Evolutionary conservation across 1,140 invertebrate species (phyloP).

Genomic region (Papilio xuthus): DNA sequence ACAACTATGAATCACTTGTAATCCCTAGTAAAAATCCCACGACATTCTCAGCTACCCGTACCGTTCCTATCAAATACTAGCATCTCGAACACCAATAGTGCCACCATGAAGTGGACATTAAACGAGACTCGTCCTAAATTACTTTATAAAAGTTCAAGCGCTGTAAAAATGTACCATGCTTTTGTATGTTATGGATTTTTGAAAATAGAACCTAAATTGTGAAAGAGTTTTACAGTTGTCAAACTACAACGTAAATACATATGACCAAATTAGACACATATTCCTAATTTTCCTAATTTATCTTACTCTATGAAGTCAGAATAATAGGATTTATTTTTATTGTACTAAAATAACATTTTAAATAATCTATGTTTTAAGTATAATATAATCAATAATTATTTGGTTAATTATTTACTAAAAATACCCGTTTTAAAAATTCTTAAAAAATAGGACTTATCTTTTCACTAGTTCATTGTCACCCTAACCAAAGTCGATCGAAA

Average conservation of each 20-base stretch:
- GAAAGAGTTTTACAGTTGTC: neutral
- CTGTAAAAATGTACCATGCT: neutral
- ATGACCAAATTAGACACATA: neutral
- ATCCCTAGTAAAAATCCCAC: slow-evolving; percentile 41
- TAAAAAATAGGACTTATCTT: neutral
- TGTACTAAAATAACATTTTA: too few species aligned
- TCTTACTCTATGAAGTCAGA: neutral
- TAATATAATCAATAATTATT: too few species aligned
- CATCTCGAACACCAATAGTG: neutral
- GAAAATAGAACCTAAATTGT: neutral
- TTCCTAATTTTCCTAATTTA: neutral
- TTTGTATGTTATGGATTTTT: neutral
- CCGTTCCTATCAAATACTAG: slow-evolving; percentile 34
- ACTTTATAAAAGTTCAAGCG: neutral
- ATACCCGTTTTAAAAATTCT: neutral
- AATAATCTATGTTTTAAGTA: too few species aligned
- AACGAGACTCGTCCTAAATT: neutral
- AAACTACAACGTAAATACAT: too few species aligned
- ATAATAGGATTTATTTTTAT: too few species aligned
- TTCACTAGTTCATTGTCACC: slow-evolving; percentile 28
- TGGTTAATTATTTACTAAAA: neutral
- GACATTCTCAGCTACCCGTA: slow-evolving; percentile 47
- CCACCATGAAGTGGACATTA: neutral
- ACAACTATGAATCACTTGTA: slow-evolving; percentile 37
- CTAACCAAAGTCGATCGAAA: slow-evolving; percentile 46